phyloP scores from a whole-genome alignment of 1,140 invertebrate genomes.

The Hyles euphorbiae region DNA sequence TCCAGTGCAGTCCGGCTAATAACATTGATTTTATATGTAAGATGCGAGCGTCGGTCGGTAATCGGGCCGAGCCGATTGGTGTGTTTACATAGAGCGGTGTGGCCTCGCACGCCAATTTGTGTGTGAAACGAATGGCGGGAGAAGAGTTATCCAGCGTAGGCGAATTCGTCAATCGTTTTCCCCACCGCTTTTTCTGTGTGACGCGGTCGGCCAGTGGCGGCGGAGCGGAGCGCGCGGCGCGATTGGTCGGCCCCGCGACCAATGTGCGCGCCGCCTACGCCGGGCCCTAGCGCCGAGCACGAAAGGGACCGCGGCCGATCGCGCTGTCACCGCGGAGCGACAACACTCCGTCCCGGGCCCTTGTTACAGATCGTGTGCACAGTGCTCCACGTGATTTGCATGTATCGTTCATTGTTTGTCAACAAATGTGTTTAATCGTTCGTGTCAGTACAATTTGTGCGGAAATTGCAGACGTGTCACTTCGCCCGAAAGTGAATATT shows the following conservation, averaged over 20 bases:
- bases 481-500: conserved; percentile 26
- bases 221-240: conserved; percentile 27
- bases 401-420: conserved; percentile 36
- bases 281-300: conserved; percentile 45
- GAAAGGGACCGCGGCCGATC: conserved; percentile 53
- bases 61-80: conserved; percentile 48
- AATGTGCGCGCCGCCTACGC: conserved; percentile 38
- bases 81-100: conserved; percentile 48
- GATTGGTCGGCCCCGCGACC: conserved; percentile 46
- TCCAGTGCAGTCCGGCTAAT: neutral
- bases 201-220: conserved; percentile 43
- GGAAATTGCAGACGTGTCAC: conserved; percentile 29
- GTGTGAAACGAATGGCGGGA: conserved; percentile 52
- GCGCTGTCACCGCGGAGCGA: conserved; percentile 2
- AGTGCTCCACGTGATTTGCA: conserved; percentile 43
- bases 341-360: conserved; percentile 60
- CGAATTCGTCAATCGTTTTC: conserved; percentile 56
- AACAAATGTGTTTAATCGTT: conserved; percentile 46
- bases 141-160: conserved; percentile 38
- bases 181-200: conserved; percentile 55
- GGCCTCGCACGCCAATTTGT: conserved; percentile 52
- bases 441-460: conserved; percentile 38
- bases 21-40: conserved; percentile 6
- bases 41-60: conserved; percentile 21
- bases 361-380: conserved; percentile 50